These are phyloP conservation scores for Xestia c-nigrum DNA, from an alignment of 2,888 invertebrate species.

Conservation along the genomic window DNA sequence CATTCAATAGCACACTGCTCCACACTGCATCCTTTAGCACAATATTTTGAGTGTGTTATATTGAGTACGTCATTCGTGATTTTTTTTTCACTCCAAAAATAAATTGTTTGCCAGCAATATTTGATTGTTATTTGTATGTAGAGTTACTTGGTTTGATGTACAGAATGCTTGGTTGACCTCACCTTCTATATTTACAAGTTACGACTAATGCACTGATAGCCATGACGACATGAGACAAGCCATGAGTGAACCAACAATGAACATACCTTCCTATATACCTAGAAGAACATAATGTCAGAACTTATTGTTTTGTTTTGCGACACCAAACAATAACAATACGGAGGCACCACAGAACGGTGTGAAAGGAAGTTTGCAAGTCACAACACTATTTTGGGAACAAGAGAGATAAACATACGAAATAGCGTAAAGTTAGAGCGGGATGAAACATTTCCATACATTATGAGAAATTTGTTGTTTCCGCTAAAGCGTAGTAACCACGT, in stretches of 20 bases:
- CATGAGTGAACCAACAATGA: background rate
- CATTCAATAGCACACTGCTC: too few species aligned
- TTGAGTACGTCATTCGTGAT: too few species aligned
- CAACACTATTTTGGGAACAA: slow-evolving; percentile 14
- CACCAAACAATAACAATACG: slow-evolving; percentile 38
- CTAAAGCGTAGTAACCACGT: background rate
- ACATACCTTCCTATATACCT: background rate
- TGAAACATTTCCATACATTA: slow-evolving; percentile 23
- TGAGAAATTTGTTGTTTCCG: slow-evolving; percentile 30
- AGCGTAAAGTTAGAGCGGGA: slow-evolving; percentile 10
- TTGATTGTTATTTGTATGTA: too few species aligned
- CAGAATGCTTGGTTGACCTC: too few species aligned
- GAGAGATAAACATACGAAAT: slow-evolving; percentile 14
- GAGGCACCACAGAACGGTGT: background rate
- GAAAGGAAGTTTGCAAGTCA: slow-evolving; percentile 22
- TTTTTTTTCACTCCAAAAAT: too few species aligned
- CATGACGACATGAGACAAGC: background rate
- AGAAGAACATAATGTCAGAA: background rate
- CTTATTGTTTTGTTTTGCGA: slow-evolving; percentile 32
- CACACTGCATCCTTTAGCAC: too few species aligned
- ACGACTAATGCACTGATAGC: background rate
- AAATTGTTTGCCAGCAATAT: too few species aligned
- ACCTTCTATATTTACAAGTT: background rate
- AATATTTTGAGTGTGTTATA: too few species aligned
- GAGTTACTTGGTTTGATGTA: too few species aligned